Base-by-base conservation (phyloP, 2,888 invertebrate genomes). In the Diarsia rubi region DNA sequence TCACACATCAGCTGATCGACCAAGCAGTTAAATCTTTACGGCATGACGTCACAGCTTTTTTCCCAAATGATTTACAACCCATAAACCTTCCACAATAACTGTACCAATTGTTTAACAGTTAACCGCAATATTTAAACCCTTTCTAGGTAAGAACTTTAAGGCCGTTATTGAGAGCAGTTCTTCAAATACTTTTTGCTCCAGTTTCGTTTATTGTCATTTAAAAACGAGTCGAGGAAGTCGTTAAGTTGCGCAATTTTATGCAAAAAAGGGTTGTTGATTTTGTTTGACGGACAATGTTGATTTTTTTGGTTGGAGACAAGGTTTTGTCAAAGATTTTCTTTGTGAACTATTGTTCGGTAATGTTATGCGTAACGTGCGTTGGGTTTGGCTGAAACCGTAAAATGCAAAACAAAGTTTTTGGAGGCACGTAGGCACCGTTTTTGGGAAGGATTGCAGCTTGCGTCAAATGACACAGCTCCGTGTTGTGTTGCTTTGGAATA, bases 111-210 rank as follows among this genome's bases (percentile, higher is more conserved):
- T 95, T 95, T 93, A 94, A 96, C 95, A 93, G 94, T 94, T 94
- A 95, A 96, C 96, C 96, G 95, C 96, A 96, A 95, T 94, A 93
- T 94, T 95, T 93, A 93, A 95, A 95, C 95, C 95, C 95, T 94
- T 96, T 96, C 95, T 95, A 95, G 95, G 95, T 95, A 95, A 91
- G 89, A 59, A 79, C 3, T 75, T 70, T 45, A 65, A 68, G 88
- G 80, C 91, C 90, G 91, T 92, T 92, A 92, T 90, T 91, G 88
- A 92, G 88, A 87, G 88, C 89, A 83, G 57, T 83, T 76, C 90
- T 90, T 83, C 77, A 65, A 21, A 12, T 70, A 77, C 84, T 95
- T 95, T 96, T 95, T 96, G 96, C 96, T 96, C 96, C 89, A 96
- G 91, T 95, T 96, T 92, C 71, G 81, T 88, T 91, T 89, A 90